A percentile compares a stretch with the other conserved stretches of the same genome.
These are phyloP conservation scores for Centrocercus urophasianus DNA, from an alignment of 2,113 vertebrate species.

Conservation along the genomic window DNA sequence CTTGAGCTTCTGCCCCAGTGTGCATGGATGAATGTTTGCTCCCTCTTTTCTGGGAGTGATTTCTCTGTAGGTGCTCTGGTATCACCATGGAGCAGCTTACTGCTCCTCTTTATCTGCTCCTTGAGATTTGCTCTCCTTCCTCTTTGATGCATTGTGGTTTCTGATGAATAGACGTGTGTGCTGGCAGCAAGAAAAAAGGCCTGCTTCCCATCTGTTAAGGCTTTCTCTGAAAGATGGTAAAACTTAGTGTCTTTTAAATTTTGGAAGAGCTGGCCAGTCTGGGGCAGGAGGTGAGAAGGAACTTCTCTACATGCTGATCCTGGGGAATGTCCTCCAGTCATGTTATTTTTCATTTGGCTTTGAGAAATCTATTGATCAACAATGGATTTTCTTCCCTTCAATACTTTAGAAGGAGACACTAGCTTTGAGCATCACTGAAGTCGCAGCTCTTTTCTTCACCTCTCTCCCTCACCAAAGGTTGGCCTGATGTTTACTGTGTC, in stretches of 20 bases:
- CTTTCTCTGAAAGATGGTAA: background rate
- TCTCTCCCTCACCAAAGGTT: background rate
- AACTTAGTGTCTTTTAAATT: background rate
- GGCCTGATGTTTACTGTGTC: background rate
- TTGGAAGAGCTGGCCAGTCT: background rate
- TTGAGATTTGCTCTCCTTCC: background rate
- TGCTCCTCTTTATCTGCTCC: background rate
- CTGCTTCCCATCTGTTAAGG: background rate
- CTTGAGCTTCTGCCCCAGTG: background rate
- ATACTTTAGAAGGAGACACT: background rate
- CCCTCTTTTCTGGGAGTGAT: fast-evolving
- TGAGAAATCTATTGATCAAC: background rate
- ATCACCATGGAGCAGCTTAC: background rate
- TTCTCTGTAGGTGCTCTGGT: background rate
- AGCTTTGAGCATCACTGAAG: background rate
- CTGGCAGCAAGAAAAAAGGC: background rate
- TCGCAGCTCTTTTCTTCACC: background rate
- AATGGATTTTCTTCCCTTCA: background rate
- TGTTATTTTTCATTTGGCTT: background rate
- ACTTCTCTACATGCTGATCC: background rate
- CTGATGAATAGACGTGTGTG: background rate
- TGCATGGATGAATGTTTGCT: fast-evolving
- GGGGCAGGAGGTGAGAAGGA: background rate
- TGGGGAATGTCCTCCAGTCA: background rate
- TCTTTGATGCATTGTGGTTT: background rate